Evolutionary conservation across 2,113 vertebrate genomes (phyloP).

Genomic region (Gambusia holbrooki): DNA sequence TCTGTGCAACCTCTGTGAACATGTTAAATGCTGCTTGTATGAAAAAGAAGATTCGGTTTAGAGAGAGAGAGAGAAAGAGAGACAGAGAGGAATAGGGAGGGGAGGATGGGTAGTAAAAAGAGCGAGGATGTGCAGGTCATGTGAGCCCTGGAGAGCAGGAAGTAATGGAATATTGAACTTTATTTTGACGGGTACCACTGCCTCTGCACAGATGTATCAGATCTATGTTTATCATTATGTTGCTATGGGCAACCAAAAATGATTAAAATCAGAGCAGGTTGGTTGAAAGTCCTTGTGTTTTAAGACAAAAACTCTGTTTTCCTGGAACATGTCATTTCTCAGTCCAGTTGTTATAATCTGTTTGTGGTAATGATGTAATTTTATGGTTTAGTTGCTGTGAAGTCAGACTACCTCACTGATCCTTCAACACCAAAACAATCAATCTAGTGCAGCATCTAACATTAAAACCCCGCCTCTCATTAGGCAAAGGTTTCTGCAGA

Average conservation of each 20-base stretch:
- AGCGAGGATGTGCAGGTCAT: background rate
- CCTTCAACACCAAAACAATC: constrained; percentile 23
- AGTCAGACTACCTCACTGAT: constrained; percentile 3
- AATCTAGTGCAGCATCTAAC: constrained; percentile 10
- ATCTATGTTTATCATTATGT: constrained; percentile 38
- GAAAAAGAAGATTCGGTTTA: no score
- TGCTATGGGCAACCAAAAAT: constrained; percentile 40
- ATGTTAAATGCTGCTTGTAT: background rate
- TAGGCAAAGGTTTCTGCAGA: constrained; percentile 13
- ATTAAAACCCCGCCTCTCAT: constrained; percentile 15
- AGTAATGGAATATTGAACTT: constrained; percentile 18
- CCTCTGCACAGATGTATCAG: constrained; percentile 9
- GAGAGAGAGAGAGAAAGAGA: background rate
- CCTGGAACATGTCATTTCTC: background rate
- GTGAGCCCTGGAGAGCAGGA: background rate
- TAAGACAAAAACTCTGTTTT: constrained; percentile 3
- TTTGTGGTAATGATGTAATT: constrained; percentile 1
- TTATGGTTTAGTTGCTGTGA: constrained; percentile 45
- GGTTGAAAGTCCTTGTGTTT: constrained; percentile 2
- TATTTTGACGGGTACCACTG: constrained; percentile 18
- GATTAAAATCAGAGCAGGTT: constrained; percentile 12
- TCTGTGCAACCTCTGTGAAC: constrained; percentile 27
- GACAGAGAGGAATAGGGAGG: background rate
- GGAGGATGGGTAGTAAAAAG: background rate
- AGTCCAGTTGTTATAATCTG: background rate